Conservation (phyloP, 2,113 vertebrate species). For the Scomber japonicus region DNA sequence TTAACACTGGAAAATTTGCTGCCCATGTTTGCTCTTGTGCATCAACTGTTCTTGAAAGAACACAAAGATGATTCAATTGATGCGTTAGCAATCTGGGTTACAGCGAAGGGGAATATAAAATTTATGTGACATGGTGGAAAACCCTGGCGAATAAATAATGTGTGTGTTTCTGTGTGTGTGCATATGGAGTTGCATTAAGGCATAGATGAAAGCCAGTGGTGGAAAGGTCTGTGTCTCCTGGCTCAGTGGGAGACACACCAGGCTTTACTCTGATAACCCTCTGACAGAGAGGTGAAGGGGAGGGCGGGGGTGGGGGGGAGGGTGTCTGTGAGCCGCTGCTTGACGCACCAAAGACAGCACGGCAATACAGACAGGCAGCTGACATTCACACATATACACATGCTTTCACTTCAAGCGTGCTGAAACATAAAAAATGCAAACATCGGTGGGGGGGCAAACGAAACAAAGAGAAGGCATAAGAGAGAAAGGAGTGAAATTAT, state of each 20-base stretch:
- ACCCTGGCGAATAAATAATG: slow-evolving; percentile 7
- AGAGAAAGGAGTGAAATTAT: slow-evolving; percentile 8
- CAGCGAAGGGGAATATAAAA: neutral
- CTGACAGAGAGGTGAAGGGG: slow-evolving; percentile 47
- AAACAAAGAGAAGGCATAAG: neutral
- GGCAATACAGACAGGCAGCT: slow-evolving; percentile 30
- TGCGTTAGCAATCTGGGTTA: neutral
- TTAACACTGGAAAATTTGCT: neutral
- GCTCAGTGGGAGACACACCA: slow-evolving; percentile 64
- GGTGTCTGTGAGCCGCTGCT: slow-evolving; percentile 39
- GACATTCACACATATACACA: slow-evolving; percentile 6
- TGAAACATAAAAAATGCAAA: slow-evolving; percentile 19
- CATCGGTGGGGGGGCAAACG: neutral
- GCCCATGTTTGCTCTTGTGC: neutral
- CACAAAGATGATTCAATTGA: neutral
- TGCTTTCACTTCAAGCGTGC: slow-evolving; percentile 3
- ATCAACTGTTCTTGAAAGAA: slow-evolving; percentile 4
- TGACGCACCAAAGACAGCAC: slow-evolving; percentile 14
- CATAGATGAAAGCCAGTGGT: slow-evolving; percentile 59
- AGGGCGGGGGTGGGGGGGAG: neutral
- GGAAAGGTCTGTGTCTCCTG: slow-evolving; percentile 42
- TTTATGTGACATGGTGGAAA: slow-evolving; percentile 19
- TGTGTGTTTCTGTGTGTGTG: slow-evolving; percentile 8
- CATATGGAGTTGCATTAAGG: slow-evolving; percentile 37
- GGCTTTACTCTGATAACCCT: slow-evolving; percentile 65